A percentile compares a stretch with the other conserved stretches of the same genome.
phyloP scores from a whole-genome alignment of 2,888 invertebrate species.

The Xanthia togata region DNA sequence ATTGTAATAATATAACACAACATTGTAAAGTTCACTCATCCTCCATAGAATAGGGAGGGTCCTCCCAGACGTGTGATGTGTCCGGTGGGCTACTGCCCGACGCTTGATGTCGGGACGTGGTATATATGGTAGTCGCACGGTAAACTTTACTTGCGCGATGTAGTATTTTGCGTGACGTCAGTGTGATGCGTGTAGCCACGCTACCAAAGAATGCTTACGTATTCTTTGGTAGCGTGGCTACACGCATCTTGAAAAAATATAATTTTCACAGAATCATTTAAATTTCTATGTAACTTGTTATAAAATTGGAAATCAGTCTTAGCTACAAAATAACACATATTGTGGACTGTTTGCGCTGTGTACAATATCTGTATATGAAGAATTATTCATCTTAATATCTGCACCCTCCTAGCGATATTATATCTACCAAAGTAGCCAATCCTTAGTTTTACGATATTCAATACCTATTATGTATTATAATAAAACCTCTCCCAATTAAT shows the following conservation, averaged over 20 bases:
- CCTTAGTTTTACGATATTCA: slow-evolving; percentile 2
- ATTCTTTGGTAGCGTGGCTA: too few relatives aligned
- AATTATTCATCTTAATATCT: not conserved
- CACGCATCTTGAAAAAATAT: not conserved
- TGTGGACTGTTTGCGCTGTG: not conserved
- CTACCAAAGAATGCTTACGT: not conserved
- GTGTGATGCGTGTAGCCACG: too few relatives aligned
- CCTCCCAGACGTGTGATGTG: not conserved
- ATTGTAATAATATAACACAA: too few relatives aligned
- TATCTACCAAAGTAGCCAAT: not conserved
- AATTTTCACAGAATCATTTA: not conserved
- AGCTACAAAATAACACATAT: not conserved
- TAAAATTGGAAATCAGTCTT: not conserved
- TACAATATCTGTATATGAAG: not conserved
- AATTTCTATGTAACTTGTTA: not conserved
- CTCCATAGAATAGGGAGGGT: not conserved
- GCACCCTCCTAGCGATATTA: too few relatives aligned
- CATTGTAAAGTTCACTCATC: too few relatives aligned
- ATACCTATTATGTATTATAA: slow-evolving; percentile 13
- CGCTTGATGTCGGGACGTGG: not conserved
- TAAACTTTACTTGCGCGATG: not conserved
- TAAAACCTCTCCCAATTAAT: slow-evolving; percentile 40
- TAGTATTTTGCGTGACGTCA: not conserved
- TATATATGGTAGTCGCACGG: not conserved
- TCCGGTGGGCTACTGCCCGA: not conserved